Base-by-base conservation (phyloP, 2,797 vertebrate species). In the Poeciliopsis gracilis region DNA sequence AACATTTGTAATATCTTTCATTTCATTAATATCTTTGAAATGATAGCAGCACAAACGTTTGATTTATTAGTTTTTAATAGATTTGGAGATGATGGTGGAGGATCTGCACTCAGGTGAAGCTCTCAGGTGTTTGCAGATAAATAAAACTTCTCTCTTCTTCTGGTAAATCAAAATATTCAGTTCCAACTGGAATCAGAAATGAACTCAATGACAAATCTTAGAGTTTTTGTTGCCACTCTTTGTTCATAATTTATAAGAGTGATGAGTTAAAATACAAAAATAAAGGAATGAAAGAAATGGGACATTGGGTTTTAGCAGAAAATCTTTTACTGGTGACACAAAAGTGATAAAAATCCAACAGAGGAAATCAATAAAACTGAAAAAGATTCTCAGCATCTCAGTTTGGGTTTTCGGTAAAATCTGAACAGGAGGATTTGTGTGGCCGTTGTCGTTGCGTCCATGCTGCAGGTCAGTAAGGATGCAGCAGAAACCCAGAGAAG, bases 401-500 rank as follows among this genome's bases (percentile, higher is more conserved):
- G 36, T 66, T 66, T 66, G 33, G 6, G 11, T 23, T 66, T 66
- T 38, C 9, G 23, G 33, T 66, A 38, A 33, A 66, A 66, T 23
- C 33, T 4, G 1, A 66, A 20, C 1, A 38, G 33, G 7, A 1
- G 18, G 5, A 72, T 16, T 30, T 45, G 10, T 46, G 8, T 13
- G 28, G 13, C 23, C 16, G 2, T 46, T 9, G 1, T 28, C 11
- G 45, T 49, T 20, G 16, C 79, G 43, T 6, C 30, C 1, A 0
- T 38, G 33, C 15, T 55, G 74, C 2, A 18, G 18, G 0, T 93
- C 77, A 90, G 71, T 88, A 79, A 6, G 79, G 0, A 0, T 84
- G 78, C 76, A 93, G 77, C 79, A 94, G 86, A 89, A 93, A 94
- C 63, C 93, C 93, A 0, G 92, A 89, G 82, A 94, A 94, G 76